Percentiles rank a stretch among this genome's conserved stretches.
These are phyloP conservation scores for Atlantisia rogersi DNA, from an alignment of 2,113 vertebrate species.

Conservation along the genomic window DNA sequence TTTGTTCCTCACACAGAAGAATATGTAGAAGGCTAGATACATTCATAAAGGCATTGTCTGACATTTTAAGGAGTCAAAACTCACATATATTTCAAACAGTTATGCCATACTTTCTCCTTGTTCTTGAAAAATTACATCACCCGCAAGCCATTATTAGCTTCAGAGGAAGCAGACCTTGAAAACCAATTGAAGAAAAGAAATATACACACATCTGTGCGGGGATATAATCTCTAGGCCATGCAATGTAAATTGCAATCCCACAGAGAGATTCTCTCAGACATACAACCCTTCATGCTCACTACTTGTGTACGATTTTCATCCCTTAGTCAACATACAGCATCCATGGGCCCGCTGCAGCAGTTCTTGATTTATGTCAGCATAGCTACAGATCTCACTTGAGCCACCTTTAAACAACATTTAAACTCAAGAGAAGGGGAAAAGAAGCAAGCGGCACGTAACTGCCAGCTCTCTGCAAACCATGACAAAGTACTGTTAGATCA, in stretches of 20 bases:
- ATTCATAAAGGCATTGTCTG: slow-evolving; percentile 32
- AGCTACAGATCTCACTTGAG: not conserved
- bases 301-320: not conserved
- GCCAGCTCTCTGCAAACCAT: not conserved
- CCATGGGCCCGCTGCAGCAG: not conserved
- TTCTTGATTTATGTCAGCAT: not conserved
- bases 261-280: not conserved
- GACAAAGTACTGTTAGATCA: not conserved
- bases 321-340: not conserved
- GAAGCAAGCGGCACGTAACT: not conserved
- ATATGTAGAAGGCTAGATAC: not conserved
- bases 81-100: not conserved
- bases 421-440: not conserved
- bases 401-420: not conserved
- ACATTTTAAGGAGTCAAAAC: slow-evolving; percentile 35
- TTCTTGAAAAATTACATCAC: slow-evolving; percentile 12
- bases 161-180: slow-evolving; percentile 33
- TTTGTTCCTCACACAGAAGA: not conserved
- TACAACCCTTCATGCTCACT: not conserved
- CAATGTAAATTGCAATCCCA: not conserved
- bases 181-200: slow-evolving; percentile 12
- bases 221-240: not conserved
- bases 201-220: not conserved
- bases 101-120: not conserved
- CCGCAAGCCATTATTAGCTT: not conserved